Base-by-base conservation (phyloP, 2,797 vertebrate genomes). In the Phalloptychus januarius region DNA sequence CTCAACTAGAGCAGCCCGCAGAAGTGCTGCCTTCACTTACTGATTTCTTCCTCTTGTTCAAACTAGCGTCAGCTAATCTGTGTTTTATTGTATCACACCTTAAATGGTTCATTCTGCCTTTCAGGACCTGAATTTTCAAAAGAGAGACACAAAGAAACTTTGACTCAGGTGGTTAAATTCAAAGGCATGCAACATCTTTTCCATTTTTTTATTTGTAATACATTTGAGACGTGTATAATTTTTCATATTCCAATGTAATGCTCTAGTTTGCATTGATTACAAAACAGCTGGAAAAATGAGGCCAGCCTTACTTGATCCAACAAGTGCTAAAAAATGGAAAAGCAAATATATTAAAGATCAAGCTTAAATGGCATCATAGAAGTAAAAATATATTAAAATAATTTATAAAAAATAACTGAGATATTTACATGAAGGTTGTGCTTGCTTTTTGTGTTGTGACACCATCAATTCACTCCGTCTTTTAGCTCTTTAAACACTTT, bases 1-100 rank as follows among this genome's bases (percentile, higher is more conserved):
- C 82, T 89, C 83, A 83, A 84, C 83, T 74, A 80, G 83, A 86
- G 81, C 86, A 81, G 78, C 83, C 65, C 56, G 77, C 70, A 46
- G 42, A 80, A 84, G 80, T 72, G 52, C 74, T 81, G 61, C n/a
- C 23, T 65, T 80, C 79, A 70, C 79, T 48, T 87, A 87, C 87
- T 84, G 85, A 75, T 82, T 87, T 86, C 65, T 73, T 76, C 33
- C 46, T 75, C 58, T 61, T 76, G 36, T 69, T 61, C 50, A 83
- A 79, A 71, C 78, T 74, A 48, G 79, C 83, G 45, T 85, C 78
- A 85, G 11, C 75, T 63, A 72, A 83, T 87, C 74, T 61, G 76
- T 72, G 83, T 80, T 72, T 4, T 77, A 58, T 45, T 77, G 36
- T 54, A 54, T 28, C 38, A 10, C 67, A 7, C 25, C 80, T 56